Evolutionary conservation across 2,888 invertebrate genomes (phyloP).

Genomic region (Glyphotaelius pellucidus): DNA sequence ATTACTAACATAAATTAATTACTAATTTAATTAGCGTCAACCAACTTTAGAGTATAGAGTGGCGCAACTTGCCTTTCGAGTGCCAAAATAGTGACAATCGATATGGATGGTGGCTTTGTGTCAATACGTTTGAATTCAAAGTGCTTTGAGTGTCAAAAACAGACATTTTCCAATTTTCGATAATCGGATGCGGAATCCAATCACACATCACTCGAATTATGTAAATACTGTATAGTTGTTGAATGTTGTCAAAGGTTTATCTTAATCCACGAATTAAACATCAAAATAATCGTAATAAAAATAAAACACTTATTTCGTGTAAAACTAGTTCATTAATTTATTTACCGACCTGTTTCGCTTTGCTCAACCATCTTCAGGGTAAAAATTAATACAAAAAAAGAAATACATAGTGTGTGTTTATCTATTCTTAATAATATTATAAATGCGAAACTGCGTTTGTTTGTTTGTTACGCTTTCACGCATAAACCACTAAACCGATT

Average conservation of each 20-base stretch:
- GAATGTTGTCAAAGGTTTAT: background rate
- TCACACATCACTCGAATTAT: constrained; percentile 17
- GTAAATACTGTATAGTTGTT: background rate
- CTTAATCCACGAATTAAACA: background rate
- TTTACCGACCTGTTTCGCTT: too few species aligned
- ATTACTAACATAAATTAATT: background rate
- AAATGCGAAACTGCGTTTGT: too few species aligned
- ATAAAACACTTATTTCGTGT: too few species aligned
- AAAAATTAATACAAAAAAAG: too few species aligned
- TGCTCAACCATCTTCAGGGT: too few species aligned
- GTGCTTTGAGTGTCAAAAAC: constrained; percentile 5
- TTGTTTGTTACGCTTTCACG: too few species aligned
- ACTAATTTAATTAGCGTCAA: background rate
- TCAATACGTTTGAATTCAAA: background rate
- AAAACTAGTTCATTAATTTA: too few species aligned
- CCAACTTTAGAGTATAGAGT: background rate
- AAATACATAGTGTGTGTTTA: too few species aligned
- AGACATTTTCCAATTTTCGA: constrained; percentile 3
- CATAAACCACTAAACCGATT: too few species aligned
- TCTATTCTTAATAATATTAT: too few species aligned
- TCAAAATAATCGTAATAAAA: too few species aligned
- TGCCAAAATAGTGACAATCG: background rate
- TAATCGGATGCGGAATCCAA: background rate
- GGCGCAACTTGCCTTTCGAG: background rate
- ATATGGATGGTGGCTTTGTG: background rate